Evolutionary conservation across 2,797 vertebrate genomes (phyloP), one percentile per base, ranked within the genome.

Genomic region (Eulemur albifrons): DNA sequence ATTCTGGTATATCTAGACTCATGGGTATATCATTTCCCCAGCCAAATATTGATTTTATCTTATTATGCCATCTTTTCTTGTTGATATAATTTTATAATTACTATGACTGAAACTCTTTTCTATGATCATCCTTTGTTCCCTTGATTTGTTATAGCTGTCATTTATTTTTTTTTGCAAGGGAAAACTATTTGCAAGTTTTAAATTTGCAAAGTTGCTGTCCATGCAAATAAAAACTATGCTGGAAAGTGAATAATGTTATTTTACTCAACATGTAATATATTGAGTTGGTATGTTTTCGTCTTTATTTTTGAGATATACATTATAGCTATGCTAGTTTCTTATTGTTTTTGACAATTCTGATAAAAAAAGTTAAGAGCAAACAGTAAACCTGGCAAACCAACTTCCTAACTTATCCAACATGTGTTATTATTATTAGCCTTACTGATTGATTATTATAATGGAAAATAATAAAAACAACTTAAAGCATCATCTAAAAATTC

Each of bases 331-430:
- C 12, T 72, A 52, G 3, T 45, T 84, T 93, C 40, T 93, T 96
- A 89, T 90, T 91, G 81, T 27, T 92, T 97, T 90, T 76, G 17
- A 40, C n/a, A 96, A 52, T 91, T 57, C 32, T 69, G 48, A 93
- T 96, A 88, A 95, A 91, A 91, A 85, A 32, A 91, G 43, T 20
- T 92, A 80, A 70, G 20, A 88, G 13, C 9, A 87, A 88, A 85
- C 20, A 80, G 45, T 50, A 88, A 45, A 12, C 45, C 11, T 93
- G 76, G 23, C 7, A 90, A 93, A 45, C 30, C 40, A 54, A 32
- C 25, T 57, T 80, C 38, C 50, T 95, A 92, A 69, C 1, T 45
- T 95, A 87, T 73, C n/a, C 32, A 95, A 63, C 4, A 30, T 38
- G 7, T 85, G 27, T 90, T 61, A 43, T 57, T 95, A 85, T 88